Conservation (phyloP, 2,888 invertebrate species). For the Lithophane ornitopus region DNA sequence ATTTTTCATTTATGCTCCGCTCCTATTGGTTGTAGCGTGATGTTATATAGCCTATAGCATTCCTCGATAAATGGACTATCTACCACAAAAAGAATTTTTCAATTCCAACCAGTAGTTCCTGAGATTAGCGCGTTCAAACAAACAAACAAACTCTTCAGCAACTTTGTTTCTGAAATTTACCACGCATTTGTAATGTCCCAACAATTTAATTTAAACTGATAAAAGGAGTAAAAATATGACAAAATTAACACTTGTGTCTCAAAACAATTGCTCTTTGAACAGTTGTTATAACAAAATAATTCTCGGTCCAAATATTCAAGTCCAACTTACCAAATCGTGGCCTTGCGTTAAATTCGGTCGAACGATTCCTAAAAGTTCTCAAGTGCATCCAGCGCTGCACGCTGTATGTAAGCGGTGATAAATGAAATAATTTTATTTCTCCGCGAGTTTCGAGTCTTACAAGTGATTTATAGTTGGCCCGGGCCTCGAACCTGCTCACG, state of each 20-base stretch:
- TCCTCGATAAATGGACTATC: too few relatives aligned
- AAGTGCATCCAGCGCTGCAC: slow-evolving; percentile 58
- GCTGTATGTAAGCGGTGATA: slow-evolving; percentile 63
- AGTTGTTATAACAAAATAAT: slow-evolving; percentile 1
- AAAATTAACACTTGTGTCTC: neutral
- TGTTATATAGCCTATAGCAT: too few relatives aligned
- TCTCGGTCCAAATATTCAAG: slow-evolving; percentile 5
- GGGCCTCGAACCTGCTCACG: slow-evolving; percentile 65
- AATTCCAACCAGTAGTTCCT: too few relatives aligned
- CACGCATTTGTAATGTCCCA: neutral
- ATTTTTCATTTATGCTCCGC: too few relatives aligned
- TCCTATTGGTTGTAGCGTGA: too few relatives aligned
- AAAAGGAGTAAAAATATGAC: neutral
- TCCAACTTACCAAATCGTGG: neutral
- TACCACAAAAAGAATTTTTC: too few relatives aligned
- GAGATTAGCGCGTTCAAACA: too few relatives aligned
- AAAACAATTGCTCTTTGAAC: slow-evolving; percentile 1
- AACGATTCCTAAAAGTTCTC: slow-evolving; percentile 60
- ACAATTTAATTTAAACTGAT: neutral
- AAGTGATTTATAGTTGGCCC: slow-evolving; percentile 65
- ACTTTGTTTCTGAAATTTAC: neutral
- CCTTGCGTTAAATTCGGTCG: slow-evolving; percentile 32
- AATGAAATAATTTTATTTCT: slow-evolving; percentile 69
- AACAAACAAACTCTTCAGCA: too few relatives aligned
- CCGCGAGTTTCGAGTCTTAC: slow-evolving; percentile 66